These are phyloP conservation scores for Tetramorium simillimum DNA, from an alignment of 1,140 invertebrate genomes.

Conservation along the genomic window DNA sequence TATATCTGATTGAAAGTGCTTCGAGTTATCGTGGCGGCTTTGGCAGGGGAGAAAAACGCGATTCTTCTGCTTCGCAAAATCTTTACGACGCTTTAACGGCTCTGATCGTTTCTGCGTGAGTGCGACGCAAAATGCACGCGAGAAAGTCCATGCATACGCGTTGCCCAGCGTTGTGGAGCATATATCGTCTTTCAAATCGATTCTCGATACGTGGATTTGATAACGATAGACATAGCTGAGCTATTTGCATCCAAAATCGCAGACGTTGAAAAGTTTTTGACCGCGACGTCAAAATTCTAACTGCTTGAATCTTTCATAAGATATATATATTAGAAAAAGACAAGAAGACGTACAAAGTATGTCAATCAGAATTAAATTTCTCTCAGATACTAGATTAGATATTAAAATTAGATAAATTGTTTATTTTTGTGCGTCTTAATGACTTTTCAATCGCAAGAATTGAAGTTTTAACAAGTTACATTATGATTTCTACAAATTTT, in stretches of 20 bases:
- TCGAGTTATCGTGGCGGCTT: background rate
- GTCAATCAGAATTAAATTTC: background rate
- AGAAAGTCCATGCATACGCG: background rate
- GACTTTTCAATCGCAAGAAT: background rate
- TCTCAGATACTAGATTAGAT: background rate
- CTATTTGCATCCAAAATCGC: background rate
- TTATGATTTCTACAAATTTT: background rate
- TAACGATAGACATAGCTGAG: background rate
- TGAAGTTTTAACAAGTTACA: conserved; percentile 1
- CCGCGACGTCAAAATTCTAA: background rate
- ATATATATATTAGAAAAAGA: background rate
- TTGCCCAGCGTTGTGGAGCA: background rate
- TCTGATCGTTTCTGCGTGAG: background rate
- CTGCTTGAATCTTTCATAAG: background rate
- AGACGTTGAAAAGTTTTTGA: background rate
- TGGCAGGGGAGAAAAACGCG: conserved; percentile 7
- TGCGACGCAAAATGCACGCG: background rate
- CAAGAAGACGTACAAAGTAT: background rate
- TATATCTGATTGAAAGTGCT: conserved; percentile 67
- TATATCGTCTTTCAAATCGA: conserved; percentile 13
- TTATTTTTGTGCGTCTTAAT: background rate
- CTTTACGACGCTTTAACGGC: conserved; percentile 66
- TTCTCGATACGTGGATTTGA: background rate
- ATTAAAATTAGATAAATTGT: background rate
- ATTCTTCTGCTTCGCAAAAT: conserved; percentile 56